Evolutionary conservation across 2,113 vertebrate species (phyloP), one percentile per base, ranked within the genome.

Genomic region (Pogona vitticeps): DNA sequence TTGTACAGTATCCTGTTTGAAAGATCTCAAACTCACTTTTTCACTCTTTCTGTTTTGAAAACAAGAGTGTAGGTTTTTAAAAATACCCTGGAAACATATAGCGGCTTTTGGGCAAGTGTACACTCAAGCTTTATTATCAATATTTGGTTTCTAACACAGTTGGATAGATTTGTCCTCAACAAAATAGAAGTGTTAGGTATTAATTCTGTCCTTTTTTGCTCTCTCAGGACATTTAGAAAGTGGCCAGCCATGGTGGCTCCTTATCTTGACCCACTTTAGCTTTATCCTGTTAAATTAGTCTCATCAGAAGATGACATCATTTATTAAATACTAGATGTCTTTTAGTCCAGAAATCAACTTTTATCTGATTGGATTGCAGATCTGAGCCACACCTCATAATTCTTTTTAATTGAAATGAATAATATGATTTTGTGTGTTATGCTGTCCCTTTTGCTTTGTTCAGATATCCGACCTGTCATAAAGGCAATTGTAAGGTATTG

Each of bases 361-460:
- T 84, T 61, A 63, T 18, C 28, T 33, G 58, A 76, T 23, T 28
- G 61, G 56, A 46, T 65, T 84, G 38, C n/a, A 63, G 61, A 76
- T 75, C 56, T n/a, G 2, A 61, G 6, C 58, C 73, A 75, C 18
- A 14, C 61, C 20, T 84, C 56, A 38, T 38, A 72, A 36, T 4
- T 23, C 14, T 33, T 31, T 58, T 58, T 36, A 83, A 70, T 56
- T n/a, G 46, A 58, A 59, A 83, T 72, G 38, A 59, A 38, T 9
- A 36, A 40, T 40, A 73, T 75, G 17, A 23, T 76, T n/a, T 63
- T n/a, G 31, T 46, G 28, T 76, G 28, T 84, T 84, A 42, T 76
- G 71, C 71, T 76, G 13, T 31, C 71, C 80, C 71, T 92, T 88
- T 84, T 70, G 88, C 31, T 92, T 89, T 88, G 79, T 86, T 87